Evolutionary conservation across 2,113 vertebrate species (phyloP).

Genomic region (Corynorhinus townsendii): DNA sequence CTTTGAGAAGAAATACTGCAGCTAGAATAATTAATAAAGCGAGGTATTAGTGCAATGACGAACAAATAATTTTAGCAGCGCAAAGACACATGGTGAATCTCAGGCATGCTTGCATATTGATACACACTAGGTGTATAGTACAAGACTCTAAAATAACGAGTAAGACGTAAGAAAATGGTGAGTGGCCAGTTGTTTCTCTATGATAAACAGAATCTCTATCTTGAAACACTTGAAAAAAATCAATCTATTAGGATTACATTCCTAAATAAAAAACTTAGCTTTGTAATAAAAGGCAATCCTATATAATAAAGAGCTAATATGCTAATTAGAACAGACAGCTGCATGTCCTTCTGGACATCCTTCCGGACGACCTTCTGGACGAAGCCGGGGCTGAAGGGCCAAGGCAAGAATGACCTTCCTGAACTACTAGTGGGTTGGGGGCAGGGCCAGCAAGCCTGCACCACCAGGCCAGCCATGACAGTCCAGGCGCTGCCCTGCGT

Average conservation of each 20-base stretch:
- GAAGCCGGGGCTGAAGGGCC: no score
- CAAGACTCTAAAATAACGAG: background rate
- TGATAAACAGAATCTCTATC: background rate
- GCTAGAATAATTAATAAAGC: background rate
- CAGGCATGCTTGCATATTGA: no score
- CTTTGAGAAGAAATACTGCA: background rate
- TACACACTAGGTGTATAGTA: accelerated
- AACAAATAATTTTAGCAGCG: background rate
- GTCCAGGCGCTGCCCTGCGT: no score
- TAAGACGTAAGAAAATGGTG: background rate
- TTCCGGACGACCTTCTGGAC: background rate
- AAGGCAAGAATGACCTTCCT: no score
- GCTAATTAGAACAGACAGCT: no score
- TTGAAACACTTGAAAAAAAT: background rate
- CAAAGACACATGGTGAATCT: background rate
- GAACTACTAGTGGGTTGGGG: no score
- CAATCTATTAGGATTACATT: background rate
- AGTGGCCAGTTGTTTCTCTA: background rate
- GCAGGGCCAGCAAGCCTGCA: no score
- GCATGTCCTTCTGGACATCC: no score
- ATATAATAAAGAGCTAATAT: no score
- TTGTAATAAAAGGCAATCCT: background rate
- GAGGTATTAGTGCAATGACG: background rate
- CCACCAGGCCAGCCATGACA: no score
- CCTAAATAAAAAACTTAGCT: background rate